Evolutionary conservation across 2,888 invertebrate genomes (phyloP).

Genomic region (Apamea crenata): DNA sequence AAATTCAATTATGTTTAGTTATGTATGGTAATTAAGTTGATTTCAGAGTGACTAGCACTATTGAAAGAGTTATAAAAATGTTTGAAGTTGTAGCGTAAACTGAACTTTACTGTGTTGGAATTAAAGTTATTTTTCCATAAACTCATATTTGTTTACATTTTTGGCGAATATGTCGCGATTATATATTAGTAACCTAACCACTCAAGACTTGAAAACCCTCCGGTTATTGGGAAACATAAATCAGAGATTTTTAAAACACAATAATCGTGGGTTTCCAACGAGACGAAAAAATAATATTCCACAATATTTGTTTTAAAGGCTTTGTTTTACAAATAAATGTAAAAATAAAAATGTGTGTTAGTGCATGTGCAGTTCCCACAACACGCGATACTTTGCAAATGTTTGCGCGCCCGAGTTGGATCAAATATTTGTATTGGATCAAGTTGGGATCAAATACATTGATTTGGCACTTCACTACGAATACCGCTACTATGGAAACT

Average conservation of each 20-base stretch:
- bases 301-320: background rate
- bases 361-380: slow-evolving; percentile 71
- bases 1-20: no score
- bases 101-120: no score
- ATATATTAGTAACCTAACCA: no score
- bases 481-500: slow-evolving; percentile 44
- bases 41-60: no score
- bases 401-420: slow-evolving; percentile 74
- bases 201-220: background rate
- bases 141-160: no score
- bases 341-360: slow-evolving; percentile 20
- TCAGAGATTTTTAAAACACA: background rate
- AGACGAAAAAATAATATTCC: background rate
- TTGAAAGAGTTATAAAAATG: no score
- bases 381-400: slow-evolving; percentile 74
- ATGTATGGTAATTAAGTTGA: no score
- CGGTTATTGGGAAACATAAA: background rate
- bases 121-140: no score
- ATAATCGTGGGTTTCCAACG: background rate
- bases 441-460: slow-evolving; percentile 78
- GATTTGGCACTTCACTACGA: slow-evolving; percentile 72
- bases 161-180: no score
- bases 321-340: background rate
- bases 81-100: no score
- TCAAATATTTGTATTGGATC: slow-evolving; percentile 79